Evolutionary conservation across 2,113 vertebrate genomes (phyloP).

Genomic region (Burhinus oedicnemus): DNA sequence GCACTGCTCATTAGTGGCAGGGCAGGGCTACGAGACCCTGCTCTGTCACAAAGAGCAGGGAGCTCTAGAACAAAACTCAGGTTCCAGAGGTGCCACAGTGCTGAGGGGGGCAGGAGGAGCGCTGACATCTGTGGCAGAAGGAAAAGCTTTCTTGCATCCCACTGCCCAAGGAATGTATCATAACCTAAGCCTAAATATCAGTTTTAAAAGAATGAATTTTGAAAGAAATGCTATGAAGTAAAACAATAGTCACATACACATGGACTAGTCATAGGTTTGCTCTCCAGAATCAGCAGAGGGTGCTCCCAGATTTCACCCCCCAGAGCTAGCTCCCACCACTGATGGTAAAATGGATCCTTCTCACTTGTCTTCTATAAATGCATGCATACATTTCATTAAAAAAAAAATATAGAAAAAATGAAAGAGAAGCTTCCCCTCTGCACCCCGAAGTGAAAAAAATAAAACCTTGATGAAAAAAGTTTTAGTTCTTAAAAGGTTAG

Average conservation of each 20-base stretch:
- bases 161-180: neutral
- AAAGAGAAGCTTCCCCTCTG: neutral
- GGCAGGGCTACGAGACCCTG: neutral
- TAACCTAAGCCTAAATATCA: neutral
- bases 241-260: neutral
- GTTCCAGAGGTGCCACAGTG: rapidly evolving
- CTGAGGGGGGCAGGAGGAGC: rapidly evolving
- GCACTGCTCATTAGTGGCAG: neutral
- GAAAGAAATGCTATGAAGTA: neutral
- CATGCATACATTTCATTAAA: neutral
- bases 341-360: neutral
- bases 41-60: neutral
- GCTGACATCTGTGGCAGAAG: neutral
- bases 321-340: neutral
- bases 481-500: neutral
- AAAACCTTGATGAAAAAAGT: neutral
- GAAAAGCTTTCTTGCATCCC: neutral
- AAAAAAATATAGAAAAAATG: neutral
- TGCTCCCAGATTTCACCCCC: neutral
- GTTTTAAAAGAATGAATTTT: neutral
- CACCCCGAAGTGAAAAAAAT: neutral
- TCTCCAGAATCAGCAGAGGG: neutral
- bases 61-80: neutral
- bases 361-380: neutral
- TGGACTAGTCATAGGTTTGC: neutral